Percentiles rank a stretch among this genome's conserved stretches.
phyloP scores from a whole-genome alignment of 2,888 invertebrate genomes.

The Thymelicus acteon region DNA sequence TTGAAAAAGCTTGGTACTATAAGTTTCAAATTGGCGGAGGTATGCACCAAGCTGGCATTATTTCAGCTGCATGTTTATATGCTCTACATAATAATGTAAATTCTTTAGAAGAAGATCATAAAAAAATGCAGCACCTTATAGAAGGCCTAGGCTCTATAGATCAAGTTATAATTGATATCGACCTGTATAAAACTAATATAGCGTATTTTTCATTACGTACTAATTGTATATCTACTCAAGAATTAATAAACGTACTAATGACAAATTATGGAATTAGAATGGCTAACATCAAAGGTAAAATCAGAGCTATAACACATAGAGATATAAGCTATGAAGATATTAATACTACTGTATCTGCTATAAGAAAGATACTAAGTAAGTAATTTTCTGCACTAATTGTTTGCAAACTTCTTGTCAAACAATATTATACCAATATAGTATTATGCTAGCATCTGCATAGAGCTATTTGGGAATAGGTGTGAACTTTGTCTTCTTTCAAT shows the following conservation, averaged over 20 bases:
- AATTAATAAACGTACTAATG: slow-evolving; percentile 1
- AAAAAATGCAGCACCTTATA: slow-evolving; percentile 1
- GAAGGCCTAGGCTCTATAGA: slow-evolving; percentile 1
- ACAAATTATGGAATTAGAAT: slow-evolving; percentile 1
- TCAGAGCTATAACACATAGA: slow-evolving; percentile 1
- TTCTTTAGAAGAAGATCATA: slow-evolving; percentile 1
- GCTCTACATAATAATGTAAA: slow-evolving; percentile 1
- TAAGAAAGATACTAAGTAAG: slow-evolving; percentile 1
- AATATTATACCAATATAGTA: slow-evolving; percentile 1
- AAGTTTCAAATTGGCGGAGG: slow-evolving; percentile 1
- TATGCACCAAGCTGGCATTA: slow-evolving; percentile 1
- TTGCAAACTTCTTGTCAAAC: slow-evolving; percentile 1
- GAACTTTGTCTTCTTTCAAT: slow-evolving; percentile 1
- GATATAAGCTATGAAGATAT: slow-evolving; percentile 1
- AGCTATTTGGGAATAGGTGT: slow-evolving; percentile 1
- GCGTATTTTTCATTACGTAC: slow-evolving; percentile 1
- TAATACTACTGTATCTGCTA: slow-evolving; percentile 1
- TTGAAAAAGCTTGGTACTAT: slow-evolving; percentile 1
- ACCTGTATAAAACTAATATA: slow-evolving; percentile 1
- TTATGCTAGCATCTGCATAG: slow-evolving; percentile 1
- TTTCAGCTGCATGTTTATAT: slow-evolving; percentile 1
- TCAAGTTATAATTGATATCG: slow-evolving; percentile 1
- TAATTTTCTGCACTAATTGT: slow-evolving; percentile 1
- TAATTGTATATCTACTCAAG: slow-evolving; percentile 1
- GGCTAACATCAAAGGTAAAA: slow-evolving; percentile 1